Evolutionary conservation across 1,140 invertebrate species (phyloP).

Genomic region (Nasonia longicornis): DNA sequence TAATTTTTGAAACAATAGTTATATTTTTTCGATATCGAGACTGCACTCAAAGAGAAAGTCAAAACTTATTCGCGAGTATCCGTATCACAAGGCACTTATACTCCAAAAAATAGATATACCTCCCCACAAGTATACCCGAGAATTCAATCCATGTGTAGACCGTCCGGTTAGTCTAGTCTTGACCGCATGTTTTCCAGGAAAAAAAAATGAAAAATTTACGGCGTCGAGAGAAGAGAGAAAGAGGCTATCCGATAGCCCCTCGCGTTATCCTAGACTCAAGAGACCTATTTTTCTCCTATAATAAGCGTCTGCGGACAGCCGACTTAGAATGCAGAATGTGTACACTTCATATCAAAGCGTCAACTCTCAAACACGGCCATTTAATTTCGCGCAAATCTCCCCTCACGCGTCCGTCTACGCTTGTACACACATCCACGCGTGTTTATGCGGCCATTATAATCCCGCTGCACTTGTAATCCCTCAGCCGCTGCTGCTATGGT

Average conservation of each 20-base stretch:
- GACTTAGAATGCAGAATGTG: background rate
- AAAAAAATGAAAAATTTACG: slow-evolving; percentile 22
- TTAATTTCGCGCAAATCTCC: too few species aligned
- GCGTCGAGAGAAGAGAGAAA: background rate
- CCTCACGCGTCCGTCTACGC: background rate
- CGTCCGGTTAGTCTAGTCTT: background rate
- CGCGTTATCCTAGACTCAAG: too few species aligned
- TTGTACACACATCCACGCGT: background rate
- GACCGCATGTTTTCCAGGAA: background rate
- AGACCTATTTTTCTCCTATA: background rate
- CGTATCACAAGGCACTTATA: background rate
- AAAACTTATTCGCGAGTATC: background rate
- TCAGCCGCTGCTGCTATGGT: background rate
- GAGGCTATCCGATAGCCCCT: background rate
- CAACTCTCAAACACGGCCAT: background rate
- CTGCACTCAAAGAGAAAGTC: too few species aligned
- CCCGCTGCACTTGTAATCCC: background rate
- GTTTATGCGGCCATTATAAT: background rate
- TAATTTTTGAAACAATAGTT: background rate
- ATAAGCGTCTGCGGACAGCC: background rate
- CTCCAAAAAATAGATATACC: background rate
- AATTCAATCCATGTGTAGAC: background rate
- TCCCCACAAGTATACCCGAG: too few species aligned
- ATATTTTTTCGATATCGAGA: too few species aligned
- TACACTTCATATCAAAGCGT: too few species aligned